phyloP scores from a whole-genome alignment of 2,113 vertebrate species.

The Ivindomyrus marchei region DNA sequence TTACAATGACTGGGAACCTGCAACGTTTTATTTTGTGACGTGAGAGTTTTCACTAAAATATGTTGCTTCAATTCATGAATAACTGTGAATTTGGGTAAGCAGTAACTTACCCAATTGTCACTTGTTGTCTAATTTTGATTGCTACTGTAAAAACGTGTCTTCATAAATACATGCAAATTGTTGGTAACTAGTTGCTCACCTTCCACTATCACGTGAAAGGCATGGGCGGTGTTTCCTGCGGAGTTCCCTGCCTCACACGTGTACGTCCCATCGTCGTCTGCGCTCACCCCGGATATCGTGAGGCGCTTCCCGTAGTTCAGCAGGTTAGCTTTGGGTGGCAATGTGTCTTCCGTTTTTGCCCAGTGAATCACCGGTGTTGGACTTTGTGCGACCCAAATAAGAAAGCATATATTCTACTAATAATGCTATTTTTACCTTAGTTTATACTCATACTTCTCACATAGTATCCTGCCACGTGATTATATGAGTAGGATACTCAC shows the following conservation, averaged over 20 bases:
- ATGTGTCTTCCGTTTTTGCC: conserved; percentile 59
- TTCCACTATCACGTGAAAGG: conserved; percentile 76
- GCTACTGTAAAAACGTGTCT: no score
- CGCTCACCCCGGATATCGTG: conserved; percentile 64
- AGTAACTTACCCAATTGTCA: no score
- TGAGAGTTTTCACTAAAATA: no score
- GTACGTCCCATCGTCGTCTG: conserved; percentile 73
- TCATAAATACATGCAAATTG: no score
- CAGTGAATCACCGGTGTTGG: conserved; percentile 82
- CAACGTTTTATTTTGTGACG: no score
- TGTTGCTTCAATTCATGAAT: no score
- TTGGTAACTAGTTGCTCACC: conserved; percentile 53
- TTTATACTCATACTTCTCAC: neutral
- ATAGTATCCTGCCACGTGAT: neutral
- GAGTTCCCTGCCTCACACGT: conserved; percentile 76
- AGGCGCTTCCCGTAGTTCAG: conserved; percentile 73
- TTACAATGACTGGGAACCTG: no score
- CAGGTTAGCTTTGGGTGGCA: conserved; percentile 51
- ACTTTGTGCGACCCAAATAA: conserved; percentile 43
- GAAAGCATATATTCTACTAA: neutral
- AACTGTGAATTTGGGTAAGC: no score
- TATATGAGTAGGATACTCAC: conserved; percentile 66
- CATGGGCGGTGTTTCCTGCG: conserved; percentile 60
- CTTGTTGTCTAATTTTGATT: no score
- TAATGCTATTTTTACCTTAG: neutral